Base-by-base conservation (phyloP, 2,888 invertebrate species). In the Drosophila merina region DNA sequence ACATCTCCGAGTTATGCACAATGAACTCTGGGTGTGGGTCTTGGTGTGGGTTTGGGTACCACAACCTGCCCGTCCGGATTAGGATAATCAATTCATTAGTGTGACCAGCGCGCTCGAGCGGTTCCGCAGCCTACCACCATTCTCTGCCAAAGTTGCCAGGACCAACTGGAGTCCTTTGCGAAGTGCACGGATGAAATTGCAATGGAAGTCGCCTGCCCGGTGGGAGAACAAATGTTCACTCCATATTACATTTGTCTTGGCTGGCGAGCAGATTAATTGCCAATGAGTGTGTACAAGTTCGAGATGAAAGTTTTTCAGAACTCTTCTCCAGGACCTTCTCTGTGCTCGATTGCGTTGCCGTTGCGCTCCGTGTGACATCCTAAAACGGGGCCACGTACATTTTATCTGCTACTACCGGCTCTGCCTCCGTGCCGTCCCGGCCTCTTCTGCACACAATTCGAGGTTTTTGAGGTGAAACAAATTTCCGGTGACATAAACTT, bases 401-500 rank as follows among this genome's bases (percentile, higher is more conserved):
- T 84, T 86, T 86, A 84, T 84, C 85, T 77, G 59, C 49, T 42
- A 42, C 52, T 40, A 33, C 75, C 71, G 70, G 60, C 63, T 63
- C 70, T 50, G 67, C 48, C 6, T n/a, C 52, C 0, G 36, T 25
- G 20, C 62, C 56, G 28, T 28, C 28, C 30, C 42, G n/a, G 51
- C 47, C 10, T 12, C 50, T 40, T 14, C 14, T 48, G 40, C 54
- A 75, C 84, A 86, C 85, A 86, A 86, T 85, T 86, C 87, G 84
- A 85, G 84, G 86, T 87, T 89, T 89, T 89, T 88, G 89, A 89
- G 88, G 89, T 89, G 90, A 90, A 91, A 90, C 90, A 91, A 91
- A 91, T 91, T 91, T 91, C 90, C 90, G 90, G 90, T 91, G 91
- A 91, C 91, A 91, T 89, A 91, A 91, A 91, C 91, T 91, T 91